A percentile compares a stretch with the other conserved stretches of the same genome.
Evolutionary conservation across 2,113 vertebrate species (phyloP).

Genomic region (Megaceryle maxima): DNA sequence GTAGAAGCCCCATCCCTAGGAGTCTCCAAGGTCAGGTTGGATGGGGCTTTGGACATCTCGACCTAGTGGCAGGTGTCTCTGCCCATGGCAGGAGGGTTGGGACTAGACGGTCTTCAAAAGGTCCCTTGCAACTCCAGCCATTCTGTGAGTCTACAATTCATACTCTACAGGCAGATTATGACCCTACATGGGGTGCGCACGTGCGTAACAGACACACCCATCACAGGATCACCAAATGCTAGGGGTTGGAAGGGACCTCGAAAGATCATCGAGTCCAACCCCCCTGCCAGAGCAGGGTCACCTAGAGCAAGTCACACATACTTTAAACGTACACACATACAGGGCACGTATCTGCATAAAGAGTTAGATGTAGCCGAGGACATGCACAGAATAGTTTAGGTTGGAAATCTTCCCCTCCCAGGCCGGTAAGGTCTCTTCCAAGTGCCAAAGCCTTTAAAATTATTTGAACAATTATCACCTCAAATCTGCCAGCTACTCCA

Average conservation of each 20-base stretch:
- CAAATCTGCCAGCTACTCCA: not conserved
- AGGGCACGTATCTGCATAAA: fast-evolving
- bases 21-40: fast-evolving
- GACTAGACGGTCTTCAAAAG: not conserved
- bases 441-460: not conserved
- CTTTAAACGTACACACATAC: fast-evolving
- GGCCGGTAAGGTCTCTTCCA: not conserved
- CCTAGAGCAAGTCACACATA: no score
- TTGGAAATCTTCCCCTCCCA: not conserved
- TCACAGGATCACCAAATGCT: no score
- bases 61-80: not conserved
- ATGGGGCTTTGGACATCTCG: not conserved
- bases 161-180: fast-evolving
- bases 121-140: not conserved
- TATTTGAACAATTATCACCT: not conserved
- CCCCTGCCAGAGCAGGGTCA: no score
- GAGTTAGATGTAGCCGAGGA: not conserved
- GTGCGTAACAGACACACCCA: fast-evolving
- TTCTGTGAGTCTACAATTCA: fast-evolving
- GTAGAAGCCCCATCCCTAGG: not conserved
- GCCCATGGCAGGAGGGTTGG: not conserved
- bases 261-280: no score
- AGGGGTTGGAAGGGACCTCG: no score
- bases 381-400: fast-evolving
- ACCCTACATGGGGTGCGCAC: fast-evolving